phyloP scores from a whole-genome alignment of 2,888 invertebrate genomes.

The Sicus ferrugineus region DNA sequence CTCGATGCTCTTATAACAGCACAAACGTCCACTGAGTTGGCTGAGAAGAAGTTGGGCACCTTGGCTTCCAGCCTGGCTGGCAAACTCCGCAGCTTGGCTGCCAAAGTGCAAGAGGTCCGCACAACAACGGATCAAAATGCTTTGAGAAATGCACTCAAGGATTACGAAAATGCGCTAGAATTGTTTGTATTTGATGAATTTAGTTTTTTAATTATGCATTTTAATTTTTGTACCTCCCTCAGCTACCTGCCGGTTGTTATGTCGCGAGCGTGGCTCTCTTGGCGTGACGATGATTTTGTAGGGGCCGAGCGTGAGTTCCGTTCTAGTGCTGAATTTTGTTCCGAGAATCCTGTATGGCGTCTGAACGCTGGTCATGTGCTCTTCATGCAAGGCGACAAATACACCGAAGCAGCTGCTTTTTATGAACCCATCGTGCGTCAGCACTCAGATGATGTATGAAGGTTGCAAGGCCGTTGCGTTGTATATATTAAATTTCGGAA shows the following conservation, averaged over 20 bases:
- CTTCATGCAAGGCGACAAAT: conserved; percentile 99
- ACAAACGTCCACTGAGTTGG: conserved; percentile 95
- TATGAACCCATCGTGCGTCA: conserved; percentile 98
- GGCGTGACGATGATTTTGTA: conserved; percentile 95
- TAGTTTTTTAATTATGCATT: background rate
- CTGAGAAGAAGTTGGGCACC: conserved; percentile 94
- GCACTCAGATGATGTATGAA: conserved; percentile 81
- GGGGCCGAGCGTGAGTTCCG: conserved; percentile 97
- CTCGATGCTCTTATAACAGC: conserved; percentile 96
- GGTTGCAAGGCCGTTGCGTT: background rate
- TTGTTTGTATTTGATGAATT: too few species aligned
- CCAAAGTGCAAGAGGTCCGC: conserved; percentile 92
- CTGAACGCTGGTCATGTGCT: conserved; percentile 98
- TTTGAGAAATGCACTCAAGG: conserved; percentile 87
- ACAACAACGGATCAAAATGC: conserved; percentile 88
- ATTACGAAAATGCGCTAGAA: conserved; percentile 87
- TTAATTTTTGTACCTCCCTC: conserved; percentile 6
- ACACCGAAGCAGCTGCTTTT: conserved; percentile 96
- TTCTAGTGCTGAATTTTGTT: conserved; percentile 97
- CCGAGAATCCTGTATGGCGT: conserved; percentile 96
- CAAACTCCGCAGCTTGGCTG: conserved; percentile 86
- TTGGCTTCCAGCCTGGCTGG: conserved; percentile 92
- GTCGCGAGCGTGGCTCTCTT: conserved; percentile 98
- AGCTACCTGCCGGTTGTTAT: conserved; percentile 97
- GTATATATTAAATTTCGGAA: background rate